phyloP scores from a whole-genome alignment of 2,113 vertebrate genomes.

The Nothobranchius kuhntae region DNA sequence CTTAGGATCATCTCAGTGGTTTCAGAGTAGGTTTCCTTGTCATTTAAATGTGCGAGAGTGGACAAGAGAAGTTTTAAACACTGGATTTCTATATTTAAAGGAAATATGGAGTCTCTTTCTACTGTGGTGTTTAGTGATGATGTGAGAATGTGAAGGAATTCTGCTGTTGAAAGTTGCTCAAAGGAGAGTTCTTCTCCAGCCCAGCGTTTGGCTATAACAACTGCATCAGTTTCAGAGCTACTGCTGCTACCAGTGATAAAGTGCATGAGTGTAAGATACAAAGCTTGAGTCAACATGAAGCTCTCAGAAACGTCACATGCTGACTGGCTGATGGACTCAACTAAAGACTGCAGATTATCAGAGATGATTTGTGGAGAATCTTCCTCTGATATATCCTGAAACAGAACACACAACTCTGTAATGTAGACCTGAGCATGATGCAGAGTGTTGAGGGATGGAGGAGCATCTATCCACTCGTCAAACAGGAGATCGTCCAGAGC shows the following conservation, averaged over 20 bases:
- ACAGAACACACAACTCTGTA: conserved; percentile 31
- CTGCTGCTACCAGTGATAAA: not conserved
- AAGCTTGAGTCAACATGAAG: conserved; percentile 19
- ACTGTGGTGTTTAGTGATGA: conserved; percentile 13
- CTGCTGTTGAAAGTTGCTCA: not conserved
- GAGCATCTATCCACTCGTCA: conserved; percentile 18
- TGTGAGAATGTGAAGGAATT: conserved; percentile 20
- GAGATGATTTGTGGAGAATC: not conserved
- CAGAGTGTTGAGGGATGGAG: conserved; percentile 25
- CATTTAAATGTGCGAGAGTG: conserved; percentile 9
- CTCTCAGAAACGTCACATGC: conserved; percentile 1
- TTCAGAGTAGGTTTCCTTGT: not conserved
- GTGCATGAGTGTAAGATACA: conserved; percentile 17
- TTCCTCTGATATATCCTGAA: conserved; percentile 5
- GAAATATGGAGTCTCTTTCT: conserved; percentile 2
- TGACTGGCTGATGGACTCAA: conserved; percentile 25
- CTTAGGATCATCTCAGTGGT: not conserved
- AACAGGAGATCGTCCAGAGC: conserved; percentile 38
- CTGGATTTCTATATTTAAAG: conserved; percentile 30
- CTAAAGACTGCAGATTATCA: not conserved
- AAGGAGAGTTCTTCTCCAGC: conserved; percentile 6
- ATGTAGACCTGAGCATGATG: conserved; percentile 40
- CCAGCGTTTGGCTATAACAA: conserved; percentile 30
- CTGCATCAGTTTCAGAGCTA: conserved; percentile 9
- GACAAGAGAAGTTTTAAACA: conserved; percentile 21